Conservation (phyloP, 2,797 vertebrate genomes). For the Craterocephalus amniculus region DNA sequence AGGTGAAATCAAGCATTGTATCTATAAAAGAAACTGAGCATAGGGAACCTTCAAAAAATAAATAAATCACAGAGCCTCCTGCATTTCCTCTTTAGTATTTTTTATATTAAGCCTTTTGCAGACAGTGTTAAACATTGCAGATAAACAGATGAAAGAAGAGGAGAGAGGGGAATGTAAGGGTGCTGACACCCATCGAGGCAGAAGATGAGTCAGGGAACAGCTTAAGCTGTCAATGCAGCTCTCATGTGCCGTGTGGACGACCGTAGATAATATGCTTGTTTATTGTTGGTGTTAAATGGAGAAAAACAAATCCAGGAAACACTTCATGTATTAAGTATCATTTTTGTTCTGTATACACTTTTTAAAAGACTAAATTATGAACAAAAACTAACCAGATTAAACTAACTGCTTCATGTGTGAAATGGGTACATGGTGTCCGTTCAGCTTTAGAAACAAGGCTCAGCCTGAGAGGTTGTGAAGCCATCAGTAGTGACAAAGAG, state of each 20-base stretch:
- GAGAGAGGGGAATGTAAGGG: not conserved
- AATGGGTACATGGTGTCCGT: not conserved
- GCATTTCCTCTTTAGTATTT: not conserved
- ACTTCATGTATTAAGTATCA: not conserved
- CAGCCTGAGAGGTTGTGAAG: slow-evolving; percentile 12
- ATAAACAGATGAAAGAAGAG: not conserved
- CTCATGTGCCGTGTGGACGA: not conserved
- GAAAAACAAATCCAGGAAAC: not conserved
- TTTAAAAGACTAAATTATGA: slow-evolving; percentile 15
- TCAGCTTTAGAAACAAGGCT: slow-evolving; percentile 18
- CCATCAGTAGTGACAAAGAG: slow-evolving; percentile 20
- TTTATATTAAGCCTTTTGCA: slow-evolving; percentile 33
- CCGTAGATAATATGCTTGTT: slow-evolving; percentile 7
- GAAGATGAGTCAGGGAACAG: slow-evolving; percentile 21
- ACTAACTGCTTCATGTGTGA: not conserved
- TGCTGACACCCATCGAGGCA: slow-evolving; percentile 24
- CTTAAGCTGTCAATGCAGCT: not conserved
- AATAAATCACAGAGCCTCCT: not conserved
- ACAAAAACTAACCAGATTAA: slow-evolving; percentile 7
- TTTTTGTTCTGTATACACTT: slow-evolving; percentile 25
- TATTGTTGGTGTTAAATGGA: not conserved
- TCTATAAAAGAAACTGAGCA: not conserved
- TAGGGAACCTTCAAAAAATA: no score
- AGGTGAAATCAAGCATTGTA: slow-evolving; percentile 1
- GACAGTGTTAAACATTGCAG: slow-evolving; percentile 26